Percentiles rank a stretch among this genome's conserved stretches.
Evolutionary conservation across 2,113 vertebrate genomes (phyloP).

Genomic region (Carettochelys insculpta): DNA sequence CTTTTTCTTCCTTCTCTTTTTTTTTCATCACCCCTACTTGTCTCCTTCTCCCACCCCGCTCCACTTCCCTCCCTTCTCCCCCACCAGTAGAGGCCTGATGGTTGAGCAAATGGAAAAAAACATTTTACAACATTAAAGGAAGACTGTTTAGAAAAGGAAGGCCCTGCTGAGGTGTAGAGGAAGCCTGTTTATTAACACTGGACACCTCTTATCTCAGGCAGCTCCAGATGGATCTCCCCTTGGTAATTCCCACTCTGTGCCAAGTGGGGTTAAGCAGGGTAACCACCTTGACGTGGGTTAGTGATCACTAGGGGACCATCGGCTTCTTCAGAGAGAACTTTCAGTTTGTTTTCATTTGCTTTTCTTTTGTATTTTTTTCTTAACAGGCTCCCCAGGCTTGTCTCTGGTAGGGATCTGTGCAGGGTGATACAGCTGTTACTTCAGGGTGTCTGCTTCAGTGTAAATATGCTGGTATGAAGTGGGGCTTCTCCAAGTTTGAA

Average conservation of each 20-base stretch:
- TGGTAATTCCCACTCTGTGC: constrained; percentile 78
- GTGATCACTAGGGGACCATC: constrained; percentile 61
- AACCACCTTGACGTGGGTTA: constrained; percentile 77
- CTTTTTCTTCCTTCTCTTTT: background rate
- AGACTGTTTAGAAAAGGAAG: constrained; percentile 95
- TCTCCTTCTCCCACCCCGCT: constrained; percentile 41
- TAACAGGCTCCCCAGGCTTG: background rate
- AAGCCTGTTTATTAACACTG: constrained; percentile 93
- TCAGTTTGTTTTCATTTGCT: constrained; percentile 30
- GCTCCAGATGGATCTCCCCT: constrained; percentile 84
- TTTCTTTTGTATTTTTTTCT: background rate
- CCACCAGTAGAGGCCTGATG: constrained; percentile 80
- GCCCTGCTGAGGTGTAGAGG: constrained; percentile 91
- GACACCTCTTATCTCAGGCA: constrained; percentile 92
- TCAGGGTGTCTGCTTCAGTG: background rate
- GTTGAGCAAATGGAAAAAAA: constrained; percentile 93
- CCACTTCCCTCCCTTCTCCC: constrained; percentile 48
- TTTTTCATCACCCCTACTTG: background rate
- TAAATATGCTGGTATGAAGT: background rate
- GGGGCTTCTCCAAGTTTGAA: background rate
- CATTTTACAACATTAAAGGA: constrained; percentile 92
- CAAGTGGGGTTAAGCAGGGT: constrained; percentile 80
- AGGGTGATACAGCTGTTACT: background rate
- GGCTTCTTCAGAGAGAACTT: constrained; percentile 60
- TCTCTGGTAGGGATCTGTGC: background rate